phyloP scores from a whole-genome alignment of 2,888 invertebrate species.

The Heliconius cydno region DNA sequence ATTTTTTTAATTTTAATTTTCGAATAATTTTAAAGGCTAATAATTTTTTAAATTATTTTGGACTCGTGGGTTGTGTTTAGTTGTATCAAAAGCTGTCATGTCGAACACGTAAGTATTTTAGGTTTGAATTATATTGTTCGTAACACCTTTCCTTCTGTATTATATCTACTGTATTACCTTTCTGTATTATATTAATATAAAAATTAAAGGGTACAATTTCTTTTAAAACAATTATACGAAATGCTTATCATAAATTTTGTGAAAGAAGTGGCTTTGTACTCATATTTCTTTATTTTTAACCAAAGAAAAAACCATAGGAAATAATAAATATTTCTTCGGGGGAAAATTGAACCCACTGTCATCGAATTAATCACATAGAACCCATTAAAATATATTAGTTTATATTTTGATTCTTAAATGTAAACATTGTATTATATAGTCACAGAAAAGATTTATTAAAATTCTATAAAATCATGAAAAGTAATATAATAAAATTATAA shows the following conservation, averaged over 20 bases:
- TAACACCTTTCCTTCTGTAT: constrained; percentile 15
- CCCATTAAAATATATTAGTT: not conserved
- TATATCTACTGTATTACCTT: not conserved
- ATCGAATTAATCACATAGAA: not conserved
- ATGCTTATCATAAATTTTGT: too few species aligned
- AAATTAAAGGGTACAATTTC: too few species aligned
- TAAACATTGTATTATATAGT: not conserved
- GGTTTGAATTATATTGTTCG: constrained; percentile 44
- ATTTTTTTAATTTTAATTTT: constrained; percentile 41
- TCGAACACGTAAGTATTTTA: constrained; percentile 62
- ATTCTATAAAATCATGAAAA: too few species aligned
- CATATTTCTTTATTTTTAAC: too few species aligned
- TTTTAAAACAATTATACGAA: too few species aligned
- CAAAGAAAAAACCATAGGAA: too few species aligned
- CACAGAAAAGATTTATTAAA: too few species aligned
- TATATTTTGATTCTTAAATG: not conserved
- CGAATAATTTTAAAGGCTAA: constrained; percentile 14
- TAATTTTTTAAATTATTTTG: constrained; percentile 47
- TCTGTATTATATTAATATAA: not conserved
- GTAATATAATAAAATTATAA: not conserved
- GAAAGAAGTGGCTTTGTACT: too few species aligned
- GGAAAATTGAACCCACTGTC: not conserved
- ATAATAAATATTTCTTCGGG: too few species aligned
- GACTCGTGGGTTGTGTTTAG: constrained; percentile 54
- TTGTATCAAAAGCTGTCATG: constrained; percentile 58